Evolutionary conservation across 2,113 vertebrate species (phyloP).

Genomic region (Aspiorhynchus laticeps): DNA sequence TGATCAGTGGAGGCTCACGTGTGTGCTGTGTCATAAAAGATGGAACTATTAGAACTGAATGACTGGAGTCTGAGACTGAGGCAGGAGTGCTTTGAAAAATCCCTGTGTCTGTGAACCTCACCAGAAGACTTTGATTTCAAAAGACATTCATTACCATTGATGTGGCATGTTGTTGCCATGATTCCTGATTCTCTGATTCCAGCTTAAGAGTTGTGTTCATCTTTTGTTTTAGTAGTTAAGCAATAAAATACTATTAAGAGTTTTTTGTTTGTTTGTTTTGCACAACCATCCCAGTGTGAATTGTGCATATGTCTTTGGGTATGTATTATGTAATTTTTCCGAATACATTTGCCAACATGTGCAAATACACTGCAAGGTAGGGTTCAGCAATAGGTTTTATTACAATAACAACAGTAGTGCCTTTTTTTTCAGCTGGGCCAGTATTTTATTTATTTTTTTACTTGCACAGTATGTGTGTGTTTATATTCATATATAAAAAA

Average conservation of each 20-base stretch:
- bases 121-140: constrained; percentile 54
- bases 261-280: not conserved
- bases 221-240: constrained; percentile 14
- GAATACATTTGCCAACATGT: not conserved
- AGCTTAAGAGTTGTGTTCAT: constrained; percentile 44
- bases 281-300: not conserved
- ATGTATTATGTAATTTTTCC: not conserved
- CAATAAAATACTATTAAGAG: not conserved
- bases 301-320: not conserved
- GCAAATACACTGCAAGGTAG: not conserved
- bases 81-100: constrained; percentile 53
- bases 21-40: constrained; percentile 46
- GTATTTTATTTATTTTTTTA: not conserved
- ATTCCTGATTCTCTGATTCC: constrained; percentile 19
- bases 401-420: too few species aligned
- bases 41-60: constrained; percentile 50
- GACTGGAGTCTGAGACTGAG: constrained; percentile 41
- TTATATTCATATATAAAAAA: too few species aligned
- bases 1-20: constrained; percentile 54
- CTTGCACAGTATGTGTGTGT: too few species aligned
- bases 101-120: constrained; percentile 52
- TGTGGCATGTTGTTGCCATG: constrained; percentile 49
- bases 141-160: constrained; percentile 55
- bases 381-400: not conserved
- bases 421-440: not conserved